Evolutionary conservation across 2,797 vertebrate species (phyloP).

Genomic region (Leptoclinus maculatus): DNA sequence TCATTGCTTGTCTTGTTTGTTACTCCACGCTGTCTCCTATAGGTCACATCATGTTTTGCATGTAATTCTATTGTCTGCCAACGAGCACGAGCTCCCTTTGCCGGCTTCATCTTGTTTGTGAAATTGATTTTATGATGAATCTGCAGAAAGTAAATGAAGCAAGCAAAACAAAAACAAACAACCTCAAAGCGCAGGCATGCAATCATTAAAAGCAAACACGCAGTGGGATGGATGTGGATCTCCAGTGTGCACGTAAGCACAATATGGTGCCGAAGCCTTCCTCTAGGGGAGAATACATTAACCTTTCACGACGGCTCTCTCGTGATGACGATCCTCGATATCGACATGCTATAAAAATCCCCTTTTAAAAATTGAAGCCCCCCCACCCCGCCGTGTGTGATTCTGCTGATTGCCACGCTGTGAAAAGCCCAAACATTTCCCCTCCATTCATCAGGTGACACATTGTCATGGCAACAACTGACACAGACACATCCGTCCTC

Average conservation of each 20-base stretch:
- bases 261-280: not conserved
- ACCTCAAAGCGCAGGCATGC: conserved; percentile 11
- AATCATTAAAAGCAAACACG: conserved; percentile 31
- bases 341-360: conserved; percentile 56
- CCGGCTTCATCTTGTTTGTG: conserved; percentile 27
- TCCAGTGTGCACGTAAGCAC: not conserved
- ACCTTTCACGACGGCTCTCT: conserved; percentile 55
- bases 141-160: conserved; percentile 37
- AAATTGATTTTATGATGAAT: conserved; percentile 52
- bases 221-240: not conserved
- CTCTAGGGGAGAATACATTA: conserved; percentile 63
- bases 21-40: conserved; percentile 12
- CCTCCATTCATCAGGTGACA: conserved; percentile 40
- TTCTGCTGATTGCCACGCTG: conserved; percentile 45
- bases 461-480: conserved; percentile 53
- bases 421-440: conserved; percentile 45
- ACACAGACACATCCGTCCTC: conserved; percentile 41
- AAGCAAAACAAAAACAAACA: conserved; percentile 45
- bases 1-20: conserved; percentile 18
- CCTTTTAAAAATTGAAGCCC: conserved; percentile 48
- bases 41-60: conserved; percentile 38
- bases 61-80: conserved; percentile 26
- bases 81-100: not conserved
- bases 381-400: conserved; percentile 19
- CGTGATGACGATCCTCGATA: conserved; percentile 48